Percentiles rank a stretch among this genome's conserved stretches.
phyloP scores from a whole-genome alignment of 2,797 vertebrate genomes.

The Myripristis jacobus region DNA sequence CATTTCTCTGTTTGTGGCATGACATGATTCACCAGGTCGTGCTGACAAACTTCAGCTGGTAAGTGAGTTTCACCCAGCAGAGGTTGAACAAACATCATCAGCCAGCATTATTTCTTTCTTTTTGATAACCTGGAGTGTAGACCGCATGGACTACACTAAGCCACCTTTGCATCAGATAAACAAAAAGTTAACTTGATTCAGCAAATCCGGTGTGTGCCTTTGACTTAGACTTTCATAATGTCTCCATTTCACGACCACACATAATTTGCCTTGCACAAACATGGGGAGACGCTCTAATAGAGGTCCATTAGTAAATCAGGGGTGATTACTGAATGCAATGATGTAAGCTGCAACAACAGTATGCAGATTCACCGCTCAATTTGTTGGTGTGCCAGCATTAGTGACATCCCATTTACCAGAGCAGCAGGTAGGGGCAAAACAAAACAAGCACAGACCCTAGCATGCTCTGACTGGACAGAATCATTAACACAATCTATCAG shows the following conservation, averaged over 20 bases:
- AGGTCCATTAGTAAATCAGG: slow-evolving; percentile 44
- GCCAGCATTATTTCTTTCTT: slow-evolving; percentile 4
- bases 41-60: slow-evolving; percentile 4
- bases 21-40: slow-evolving; percentile 13
- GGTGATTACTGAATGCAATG: slow-evolving; percentile 42
- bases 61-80: background rate
- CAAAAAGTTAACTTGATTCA: background rate
- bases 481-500: slow-evolving; percentile 46
- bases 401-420: slow-evolving; percentile 58
- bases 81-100: slow-evolving; percentile 27
- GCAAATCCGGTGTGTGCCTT: slow-evolving; percentile 13
- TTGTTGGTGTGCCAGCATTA: slow-evolving; percentile 54
- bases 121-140: background rate
- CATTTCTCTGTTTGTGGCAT: slow-evolving; percentile 32
- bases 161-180: slow-evolving; percentile 5
- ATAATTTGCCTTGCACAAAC: slow-evolving; percentile 18
- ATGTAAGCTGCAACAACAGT: slow-evolving; percentile 31
- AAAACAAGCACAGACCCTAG: slow-evolving; percentile 30
- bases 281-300: slow-evolving; percentile 16
- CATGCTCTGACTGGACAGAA: slow-evolving; percentile 31
- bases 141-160: background rate
- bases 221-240: slow-evolving; percentile 17
- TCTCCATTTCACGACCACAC: slow-evolving; percentile 12
- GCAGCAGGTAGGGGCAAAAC: slow-evolving; percentile 31
- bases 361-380: slow-evolving; percentile 57